Evolutionary conservation across 2,113 vertebrate genomes (phyloP).

Genomic region (Marmota monax): DNA sequence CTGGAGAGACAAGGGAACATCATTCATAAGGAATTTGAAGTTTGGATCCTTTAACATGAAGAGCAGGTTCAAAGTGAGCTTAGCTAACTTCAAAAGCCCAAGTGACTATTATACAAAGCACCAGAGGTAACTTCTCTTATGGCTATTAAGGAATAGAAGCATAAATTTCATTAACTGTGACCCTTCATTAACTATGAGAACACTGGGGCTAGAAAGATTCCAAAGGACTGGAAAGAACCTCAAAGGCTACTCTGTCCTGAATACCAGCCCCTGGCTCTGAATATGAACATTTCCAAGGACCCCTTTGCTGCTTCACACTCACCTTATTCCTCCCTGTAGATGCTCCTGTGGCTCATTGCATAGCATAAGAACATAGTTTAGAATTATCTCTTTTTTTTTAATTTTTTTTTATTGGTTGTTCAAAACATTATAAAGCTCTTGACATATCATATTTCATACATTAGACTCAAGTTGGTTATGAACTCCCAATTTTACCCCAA

Average conservation of each 20-base stretch:
- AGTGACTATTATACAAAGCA: background rate
- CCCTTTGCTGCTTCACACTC: background rate
- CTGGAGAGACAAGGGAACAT: background rate
- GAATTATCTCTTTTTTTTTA: background rate
- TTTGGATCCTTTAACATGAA: background rate
- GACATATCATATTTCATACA: too few species aligned
- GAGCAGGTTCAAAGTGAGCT: background rate
- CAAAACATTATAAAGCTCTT: too few species aligned
- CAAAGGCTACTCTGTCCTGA: background rate
- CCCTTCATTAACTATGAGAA: background rate
- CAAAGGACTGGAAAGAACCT: background rate
- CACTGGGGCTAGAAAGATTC: background rate
- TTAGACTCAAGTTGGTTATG: too few species aligned
- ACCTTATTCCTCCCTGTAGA: background rate
- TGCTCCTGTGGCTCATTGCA: accelerated
- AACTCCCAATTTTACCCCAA: too few species aligned
- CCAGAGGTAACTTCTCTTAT: background rate
- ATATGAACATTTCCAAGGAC: background rate
- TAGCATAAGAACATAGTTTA: background rate
- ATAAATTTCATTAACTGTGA: too few species aligned
- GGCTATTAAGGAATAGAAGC: background rate
- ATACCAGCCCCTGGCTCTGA: background rate
- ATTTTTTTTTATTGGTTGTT: too few species aligned
- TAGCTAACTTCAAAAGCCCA: background rate
- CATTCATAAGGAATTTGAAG: background rate